Evolutionary conservation across 1,140 invertebrate species (phyloP).

Genomic region (Palaemon carinicauda): DNA sequence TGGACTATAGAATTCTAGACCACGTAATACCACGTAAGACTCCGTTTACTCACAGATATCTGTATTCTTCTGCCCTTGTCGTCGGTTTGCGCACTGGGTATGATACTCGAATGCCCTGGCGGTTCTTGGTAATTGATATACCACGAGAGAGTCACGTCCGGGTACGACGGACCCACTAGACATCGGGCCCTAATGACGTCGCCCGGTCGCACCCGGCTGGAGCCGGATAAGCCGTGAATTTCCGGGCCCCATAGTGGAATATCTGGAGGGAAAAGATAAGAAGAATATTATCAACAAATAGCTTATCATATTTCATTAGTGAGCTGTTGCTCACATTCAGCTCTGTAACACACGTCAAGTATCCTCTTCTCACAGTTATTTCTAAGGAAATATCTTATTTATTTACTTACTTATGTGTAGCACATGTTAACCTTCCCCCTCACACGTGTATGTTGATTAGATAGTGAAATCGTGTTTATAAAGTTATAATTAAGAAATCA

Average conservation of each 20-base stretch:
- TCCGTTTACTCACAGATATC: conserved; percentile 5
- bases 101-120: background rate
- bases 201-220: background rate
- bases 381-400: too few species aligned
- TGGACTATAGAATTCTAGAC: background rate
- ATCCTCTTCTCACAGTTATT: too few species aligned
- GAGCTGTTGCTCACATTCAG: too few species aligned
- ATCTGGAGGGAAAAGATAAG: background rate
- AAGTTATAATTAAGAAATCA: too few species aligned
- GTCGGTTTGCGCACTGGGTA: background rate
- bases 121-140: background rate
- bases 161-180: conserved; percentile 15
- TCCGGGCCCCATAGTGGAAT: conserved; percentile 42
- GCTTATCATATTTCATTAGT: background rate
- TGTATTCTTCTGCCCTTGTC: conserved; percentile 7
- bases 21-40: background rate
- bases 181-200: conserved; percentile 11
- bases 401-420: too few species aligned
- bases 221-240: background rate
- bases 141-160: conserved; percentile 13
- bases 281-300: background rate
- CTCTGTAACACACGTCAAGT: too few species aligned
- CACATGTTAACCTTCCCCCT: too few species aligned
- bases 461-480: too few species aligned
- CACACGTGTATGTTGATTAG: too few species aligned